phyloP scores from a whole-genome alignment of 2,797 vertebrate species.

The Phataginus tricuspis region DNA sequence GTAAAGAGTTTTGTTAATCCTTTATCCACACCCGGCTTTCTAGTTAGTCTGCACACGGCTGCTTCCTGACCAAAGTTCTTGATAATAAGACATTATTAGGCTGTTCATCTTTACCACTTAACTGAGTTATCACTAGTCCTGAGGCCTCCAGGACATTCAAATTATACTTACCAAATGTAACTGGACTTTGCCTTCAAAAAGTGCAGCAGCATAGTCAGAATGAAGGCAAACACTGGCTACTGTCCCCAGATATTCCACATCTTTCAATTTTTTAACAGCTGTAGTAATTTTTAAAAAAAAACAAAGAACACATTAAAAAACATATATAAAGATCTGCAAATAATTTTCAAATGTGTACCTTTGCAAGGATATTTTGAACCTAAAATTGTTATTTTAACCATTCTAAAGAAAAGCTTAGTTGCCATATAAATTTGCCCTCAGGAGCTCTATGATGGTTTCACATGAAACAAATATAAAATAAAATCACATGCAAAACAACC shows the following conservation, averaged over 20 bases:
- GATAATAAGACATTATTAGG: not conserved
- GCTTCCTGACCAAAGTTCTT: not conserved
- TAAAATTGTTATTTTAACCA: constrained; percentile 8
- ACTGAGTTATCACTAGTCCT: not conserved
- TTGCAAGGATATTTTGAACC: constrained; percentile 26
- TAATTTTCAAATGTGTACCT: not conserved
- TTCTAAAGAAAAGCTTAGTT: constrained; percentile 9
- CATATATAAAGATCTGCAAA: constrained; percentile 11
- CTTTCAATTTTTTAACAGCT: constrained; percentile 94
- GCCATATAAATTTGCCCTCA: not conserved
- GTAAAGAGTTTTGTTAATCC: not conserved
- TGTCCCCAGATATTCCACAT: constrained; percentile 96
- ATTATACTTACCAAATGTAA: constrained; percentile 93
- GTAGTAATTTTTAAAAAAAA: constrained; percentile 51
- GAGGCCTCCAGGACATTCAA: not conserved
- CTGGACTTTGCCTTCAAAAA: constrained; percentile 98
- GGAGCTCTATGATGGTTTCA: not conserved
- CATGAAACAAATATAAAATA: not conserved
- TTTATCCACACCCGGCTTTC: not conserved
- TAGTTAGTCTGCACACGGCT: not conserved
- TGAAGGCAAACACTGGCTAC: constrained; percentile 94
- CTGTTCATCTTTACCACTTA: not conserved
- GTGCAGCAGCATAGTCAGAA: constrained; percentile 95
- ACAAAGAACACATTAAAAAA: not conserved
- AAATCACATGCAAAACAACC: not conserved